phyloP scores from a whole-genome alignment of 2,888 invertebrate genomes.

The Parapristionchus giblindavisi region DNA sequence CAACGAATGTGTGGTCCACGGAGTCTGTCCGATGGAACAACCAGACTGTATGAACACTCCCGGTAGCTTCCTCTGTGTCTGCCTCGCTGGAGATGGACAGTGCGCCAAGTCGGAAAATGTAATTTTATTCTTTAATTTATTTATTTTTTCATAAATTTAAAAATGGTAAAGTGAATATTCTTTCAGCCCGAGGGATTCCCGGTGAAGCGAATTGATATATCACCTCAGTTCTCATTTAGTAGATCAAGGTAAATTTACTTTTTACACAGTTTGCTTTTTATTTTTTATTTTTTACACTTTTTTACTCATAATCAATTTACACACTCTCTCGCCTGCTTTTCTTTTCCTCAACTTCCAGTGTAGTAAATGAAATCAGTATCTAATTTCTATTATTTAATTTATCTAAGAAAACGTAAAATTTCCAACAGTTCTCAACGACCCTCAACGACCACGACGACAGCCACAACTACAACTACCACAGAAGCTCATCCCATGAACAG shows the following conservation, averaged over 20 bases:
- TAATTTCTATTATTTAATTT: no score
- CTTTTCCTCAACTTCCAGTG: neutral
- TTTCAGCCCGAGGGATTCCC: constrained; percentile 25
- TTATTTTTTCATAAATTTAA: neutral
- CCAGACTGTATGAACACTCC: constrained; percentile 89
- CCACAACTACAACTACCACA: neutral
- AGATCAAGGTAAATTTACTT: neutral
- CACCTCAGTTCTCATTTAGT: constrained; percentile 16
- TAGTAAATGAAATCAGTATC: no score
- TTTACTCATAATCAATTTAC: neutral
- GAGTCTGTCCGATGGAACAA: constrained; percentile 77
- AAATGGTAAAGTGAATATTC: neutral
- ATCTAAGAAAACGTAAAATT: neutral
- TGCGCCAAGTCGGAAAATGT: neutral
- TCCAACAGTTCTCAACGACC: neutral
- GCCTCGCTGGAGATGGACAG: constrained; percentile 73
- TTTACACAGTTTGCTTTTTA: neutral
- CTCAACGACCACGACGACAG: no score
- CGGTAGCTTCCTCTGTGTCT: constrained; percentile 88
- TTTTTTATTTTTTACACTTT: neutral
- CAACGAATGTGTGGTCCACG: constrained; percentile 76
- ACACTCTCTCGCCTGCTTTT: neutral
- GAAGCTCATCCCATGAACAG: neutral
- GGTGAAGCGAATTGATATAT: constrained; percentile 22
- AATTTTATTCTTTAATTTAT: constrained; percentile 1